phyloP scores from a whole-genome alignment of 2,113 vertebrate genomes.

The Spea multiplicata region DNA sequence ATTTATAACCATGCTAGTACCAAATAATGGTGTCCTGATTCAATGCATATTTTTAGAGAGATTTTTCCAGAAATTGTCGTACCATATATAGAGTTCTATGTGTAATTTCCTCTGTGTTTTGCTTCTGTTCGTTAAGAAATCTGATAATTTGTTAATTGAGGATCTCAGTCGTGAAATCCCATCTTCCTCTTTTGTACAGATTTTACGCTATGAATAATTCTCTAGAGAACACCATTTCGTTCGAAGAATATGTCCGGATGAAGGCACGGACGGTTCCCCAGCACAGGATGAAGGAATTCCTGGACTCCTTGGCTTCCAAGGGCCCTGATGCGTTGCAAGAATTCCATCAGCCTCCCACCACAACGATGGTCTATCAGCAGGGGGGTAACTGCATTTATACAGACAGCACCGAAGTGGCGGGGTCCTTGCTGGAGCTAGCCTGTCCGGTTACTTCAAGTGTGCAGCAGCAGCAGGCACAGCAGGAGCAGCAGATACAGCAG shows the following conservation, averaged over 20 bases:
- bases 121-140: too few species aligned
- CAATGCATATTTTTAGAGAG: too few species aligned
- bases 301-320: conserved; percentile 92
- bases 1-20: too few species aligned
- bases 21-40: too few species aligned
- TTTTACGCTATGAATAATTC: conserved; percentile 94
- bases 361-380: conserved; percentile 95
- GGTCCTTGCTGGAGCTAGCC: conserved; percentile 93
- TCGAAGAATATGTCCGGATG: conserved; percentile 97
- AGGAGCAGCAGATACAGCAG: conserved; percentile 73
- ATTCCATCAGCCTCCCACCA: conserved; percentile 87
- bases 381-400: conserved; percentile 93
- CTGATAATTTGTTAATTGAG: too few species aligned
- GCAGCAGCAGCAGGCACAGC: conserved; percentile 70
- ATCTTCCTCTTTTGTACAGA: conserved; percentile 61
- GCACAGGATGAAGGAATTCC: conserved; percentile 99
- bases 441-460: conserved; percentile 88
- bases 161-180: too few species aligned
- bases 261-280: conserved; percentile 95
- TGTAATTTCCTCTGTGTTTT: neutral
- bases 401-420: conserved; percentile 98
- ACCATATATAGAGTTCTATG: too few species aligned
- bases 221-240: conserved; percentile 95
- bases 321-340: conserved; percentile 95
- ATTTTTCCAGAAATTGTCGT: too few species aligned